phyloP scores from a whole-genome alignment of 2,888 invertebrate species.

The Tridacna gigas region DNA sequence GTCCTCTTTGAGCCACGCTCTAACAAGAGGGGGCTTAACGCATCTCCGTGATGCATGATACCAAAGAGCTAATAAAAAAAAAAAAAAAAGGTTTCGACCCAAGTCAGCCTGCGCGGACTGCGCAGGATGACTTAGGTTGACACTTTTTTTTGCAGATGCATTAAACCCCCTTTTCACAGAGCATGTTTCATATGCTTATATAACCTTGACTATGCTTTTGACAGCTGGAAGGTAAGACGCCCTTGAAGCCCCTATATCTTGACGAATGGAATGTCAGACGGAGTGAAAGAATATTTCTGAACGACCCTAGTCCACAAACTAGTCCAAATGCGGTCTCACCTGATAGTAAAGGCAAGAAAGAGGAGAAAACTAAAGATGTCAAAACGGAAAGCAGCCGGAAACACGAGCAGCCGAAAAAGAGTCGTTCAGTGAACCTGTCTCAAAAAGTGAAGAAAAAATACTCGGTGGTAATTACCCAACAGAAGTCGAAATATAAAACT shows the following conservation, averaged over 20 bases:
- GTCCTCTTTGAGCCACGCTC: too few relatives aligned
- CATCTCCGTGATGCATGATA: too few relatives aligned
- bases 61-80: too few relatives aligned
- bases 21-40: too few relatives aligned
- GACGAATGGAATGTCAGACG: slow-evolving; percentile 84
- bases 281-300: slow-evolving; percentile 85
- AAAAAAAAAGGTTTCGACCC: too few relatives aligned
- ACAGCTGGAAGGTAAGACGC: slow-evolving; percentile 69
- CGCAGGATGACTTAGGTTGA: too few relatives aligned
- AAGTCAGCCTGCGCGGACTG: too few relatives aligned
- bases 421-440: slow-evolving; percentile 68
- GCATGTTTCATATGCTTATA: background rate
- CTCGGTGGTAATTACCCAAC: slow-evolving; percentile 63
- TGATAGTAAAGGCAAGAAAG: slow-evolving; percentile 8
- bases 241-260: slow-evolving; percentile 77
- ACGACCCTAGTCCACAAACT: slow-evolving; percentile 81
- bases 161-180: background rate
- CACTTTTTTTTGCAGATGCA: too few relatives aligned
- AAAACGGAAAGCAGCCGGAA: slow-evolving; percentile 38
- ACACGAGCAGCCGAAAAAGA: slow-evolving; percentile 42
- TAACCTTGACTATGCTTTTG: background rate
- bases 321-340: slow-evolving; percentile 68
- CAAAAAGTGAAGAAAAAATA: slow-evolving; percentile 81
- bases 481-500: slow-evolving; percentile 61
- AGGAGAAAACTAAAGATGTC: slow-evolving; percentile 31